Percentiles rank a stretch among this genome's conserved stretches.
phyloP scores from a whole-genome alignment of 2,113 vertebrate species.

The Hemichromis elongatus region DNA sequence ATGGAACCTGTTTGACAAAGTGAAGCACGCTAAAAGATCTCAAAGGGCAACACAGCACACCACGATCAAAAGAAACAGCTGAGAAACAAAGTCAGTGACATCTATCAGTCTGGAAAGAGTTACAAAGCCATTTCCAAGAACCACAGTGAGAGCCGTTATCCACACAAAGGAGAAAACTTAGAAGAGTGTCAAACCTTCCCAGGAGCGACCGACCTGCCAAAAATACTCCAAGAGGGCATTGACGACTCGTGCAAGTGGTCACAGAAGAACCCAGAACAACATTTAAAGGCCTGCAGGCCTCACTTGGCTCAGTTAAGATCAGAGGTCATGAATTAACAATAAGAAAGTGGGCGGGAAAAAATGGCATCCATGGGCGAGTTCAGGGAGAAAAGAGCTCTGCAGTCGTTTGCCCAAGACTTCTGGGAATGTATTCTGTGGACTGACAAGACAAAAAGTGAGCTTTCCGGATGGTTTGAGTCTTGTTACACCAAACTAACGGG shows the following conservation, averaged over 20 bases:
- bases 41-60: background rate
- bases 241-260: background rate
- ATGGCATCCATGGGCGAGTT: accelerated
- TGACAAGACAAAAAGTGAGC: background rate
- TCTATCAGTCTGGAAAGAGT: background rate
- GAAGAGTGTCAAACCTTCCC: background rate
- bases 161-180: background rate
- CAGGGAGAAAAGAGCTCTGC: background rate
- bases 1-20: background rate
- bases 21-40: background rate
- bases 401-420: accelerated
- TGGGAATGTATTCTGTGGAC: background rate
- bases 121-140: background rate
- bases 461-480: background rate
- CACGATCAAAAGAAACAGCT: background rate
- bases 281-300: background rate
- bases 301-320: accelerated
- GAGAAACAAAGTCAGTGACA: background rate
- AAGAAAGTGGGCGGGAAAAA: background rate
- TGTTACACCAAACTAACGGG: background rate
- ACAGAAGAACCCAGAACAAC: background rate
- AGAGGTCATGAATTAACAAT: background rate
- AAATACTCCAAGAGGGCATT: accelerated
- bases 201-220: background rate
- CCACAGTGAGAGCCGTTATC: background rate